Percentiles rank a stretch among this genome's conserved stretches.
These are phyloP conservation scores for Heliconius himera DNA, from an alignment of 1,140 invertebrate species.

Conservation along the genomic window DNA sequence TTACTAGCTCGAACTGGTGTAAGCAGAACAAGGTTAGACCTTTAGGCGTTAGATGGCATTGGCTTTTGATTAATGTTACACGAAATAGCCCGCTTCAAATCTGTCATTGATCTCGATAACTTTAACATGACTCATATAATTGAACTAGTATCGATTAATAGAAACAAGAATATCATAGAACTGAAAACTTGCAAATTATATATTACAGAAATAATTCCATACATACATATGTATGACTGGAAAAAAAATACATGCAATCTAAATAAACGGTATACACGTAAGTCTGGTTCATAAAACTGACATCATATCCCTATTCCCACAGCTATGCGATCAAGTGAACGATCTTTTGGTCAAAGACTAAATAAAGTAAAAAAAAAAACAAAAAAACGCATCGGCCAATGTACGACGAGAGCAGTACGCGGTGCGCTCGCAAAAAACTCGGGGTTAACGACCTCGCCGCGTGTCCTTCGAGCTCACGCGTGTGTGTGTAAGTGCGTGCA, in stretches of 20 bases:
- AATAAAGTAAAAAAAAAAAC: slow-evolving; percentile 52
- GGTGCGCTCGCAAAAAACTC: slow-evolving; percentile 75
- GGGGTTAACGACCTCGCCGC: slow-evolving; percentile 71
- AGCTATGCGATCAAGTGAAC: slow-evolving; percentile 63
- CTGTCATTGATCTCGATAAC: slow-evolving; percentile 35
- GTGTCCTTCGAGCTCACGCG: slow-evolving; percentile 69
- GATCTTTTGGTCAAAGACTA: slow-evolving; percentile 61
- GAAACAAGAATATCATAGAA: background rate
- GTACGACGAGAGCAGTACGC: slow-evolving; percentile 63
- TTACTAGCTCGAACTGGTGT: slow-evolving; percentile 52
- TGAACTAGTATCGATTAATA: background rate
- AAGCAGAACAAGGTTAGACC: slow-evolving; percentile 57
- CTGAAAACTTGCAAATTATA: background rate
- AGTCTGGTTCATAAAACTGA: slow-evolving; percentile 59
- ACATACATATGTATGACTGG: background rate
- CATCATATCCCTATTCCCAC: slow-evolving; percentile 72
- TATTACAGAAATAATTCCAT: background rate
- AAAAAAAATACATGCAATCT: slow-evolving; percentile 48
- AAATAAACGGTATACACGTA: slow-evolving; percentile 54
- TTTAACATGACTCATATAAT: slow-evolving; percentile 27
- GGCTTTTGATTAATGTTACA: slow-evolving; percentile 51
- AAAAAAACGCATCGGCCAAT: slow-evolving; percentile 70
- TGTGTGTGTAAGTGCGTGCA: slow-evolving; percentile 62
- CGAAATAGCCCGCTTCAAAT: slow-evolving; percentile 38
- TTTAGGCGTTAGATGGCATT: slow-evolving; percentile 56